Evolutionary conservation across 2,888 invertebrate genomes (phyloP).

Genomic region (Cecidostiba fungosa): DNA sequence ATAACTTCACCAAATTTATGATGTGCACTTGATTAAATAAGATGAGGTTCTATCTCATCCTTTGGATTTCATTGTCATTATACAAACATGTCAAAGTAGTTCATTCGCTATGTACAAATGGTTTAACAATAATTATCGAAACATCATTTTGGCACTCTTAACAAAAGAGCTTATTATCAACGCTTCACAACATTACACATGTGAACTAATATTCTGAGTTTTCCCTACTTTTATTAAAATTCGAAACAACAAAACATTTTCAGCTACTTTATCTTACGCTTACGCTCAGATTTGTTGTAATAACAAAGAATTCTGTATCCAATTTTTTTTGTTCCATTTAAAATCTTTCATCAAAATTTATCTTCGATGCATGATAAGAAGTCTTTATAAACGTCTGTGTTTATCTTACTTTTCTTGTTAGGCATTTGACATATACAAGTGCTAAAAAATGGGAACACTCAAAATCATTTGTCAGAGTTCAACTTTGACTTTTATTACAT

Average conservation of each 20-base stretch:
- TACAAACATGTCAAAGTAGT: constrained; percentile 53
- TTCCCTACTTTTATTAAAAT: constrained; percentile 22
- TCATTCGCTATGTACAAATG: constrained; percentile 51
- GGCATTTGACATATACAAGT: constrained; percentile 31
- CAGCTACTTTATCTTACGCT: not conserved
- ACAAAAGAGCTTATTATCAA: constrained; percentile 40
- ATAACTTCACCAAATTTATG: constrained; percentile 33
- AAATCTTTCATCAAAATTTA: constrained; percentile 36
- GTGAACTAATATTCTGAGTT: not conserved
- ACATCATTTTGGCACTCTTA: constrained; percentile 39
- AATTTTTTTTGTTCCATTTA: not conserved
- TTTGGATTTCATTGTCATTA: constrained; percentile 12
- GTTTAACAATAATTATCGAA: constrained; percentile 57
- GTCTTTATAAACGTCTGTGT: constrained; percentile 11
- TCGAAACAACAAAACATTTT: constrained; percentile 27
- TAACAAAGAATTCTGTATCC: constrained; percentile 15
- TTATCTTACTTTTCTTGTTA: constrained; percentile 13
- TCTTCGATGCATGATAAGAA: constrained; percentile 31
- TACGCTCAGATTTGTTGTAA: not conserved
- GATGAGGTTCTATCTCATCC: not conserved
- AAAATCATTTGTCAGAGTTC: constrained; percentile 36
- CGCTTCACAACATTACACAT: constrained; percentile 19
- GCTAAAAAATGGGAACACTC: constrained; percentile 36
- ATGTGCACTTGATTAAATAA: constrained; percentile 35
- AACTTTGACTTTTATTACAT: constrained; percentile 37